A percentile compares a stretch with the other conserved stretches of the same genome.
Conservation (phyloP, 2,797 vertebrate species). For the Ptychobarbus kaznakovi region DNA sequence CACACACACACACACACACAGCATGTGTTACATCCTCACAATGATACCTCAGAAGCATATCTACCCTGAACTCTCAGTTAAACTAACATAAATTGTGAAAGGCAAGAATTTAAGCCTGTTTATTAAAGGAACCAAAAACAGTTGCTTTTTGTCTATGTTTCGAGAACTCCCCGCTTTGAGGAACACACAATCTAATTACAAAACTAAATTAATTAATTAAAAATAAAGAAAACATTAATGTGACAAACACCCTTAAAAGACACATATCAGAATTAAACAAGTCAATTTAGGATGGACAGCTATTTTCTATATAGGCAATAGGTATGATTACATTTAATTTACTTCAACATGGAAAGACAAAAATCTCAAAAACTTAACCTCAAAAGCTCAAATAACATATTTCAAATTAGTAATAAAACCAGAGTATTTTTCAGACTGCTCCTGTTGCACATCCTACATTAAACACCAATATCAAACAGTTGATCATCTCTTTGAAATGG, state of each 20-base stretch:
- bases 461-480: not conserved
- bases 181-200: not conserved
- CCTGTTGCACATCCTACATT: not conserved
- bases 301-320: no score
- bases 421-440: not conserved
- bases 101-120: not conserved
- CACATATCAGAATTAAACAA: not conserved
- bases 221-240: not conserved
- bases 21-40: not conserved
- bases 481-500: not conserved
- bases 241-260: not conserved
- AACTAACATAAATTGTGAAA: not conserved
- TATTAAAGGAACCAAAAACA: not conserved
- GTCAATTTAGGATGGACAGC: no score
- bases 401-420: not conserved
- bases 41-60: constrained; percentile 9
- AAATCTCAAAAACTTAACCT: not conserved
- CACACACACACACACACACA: constrained; percentile 7
- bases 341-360: not conserved
- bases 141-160: not conserved
- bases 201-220: not conserved
- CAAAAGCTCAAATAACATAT: not conserved
- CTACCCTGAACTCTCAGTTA: not conserved
- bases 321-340: not conserved
- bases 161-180: not conserved